Evolutionary conservation across 2,888 invertebrate genomes (phyloP).

Genomic region (Hemaris fuciformis): DNA sequence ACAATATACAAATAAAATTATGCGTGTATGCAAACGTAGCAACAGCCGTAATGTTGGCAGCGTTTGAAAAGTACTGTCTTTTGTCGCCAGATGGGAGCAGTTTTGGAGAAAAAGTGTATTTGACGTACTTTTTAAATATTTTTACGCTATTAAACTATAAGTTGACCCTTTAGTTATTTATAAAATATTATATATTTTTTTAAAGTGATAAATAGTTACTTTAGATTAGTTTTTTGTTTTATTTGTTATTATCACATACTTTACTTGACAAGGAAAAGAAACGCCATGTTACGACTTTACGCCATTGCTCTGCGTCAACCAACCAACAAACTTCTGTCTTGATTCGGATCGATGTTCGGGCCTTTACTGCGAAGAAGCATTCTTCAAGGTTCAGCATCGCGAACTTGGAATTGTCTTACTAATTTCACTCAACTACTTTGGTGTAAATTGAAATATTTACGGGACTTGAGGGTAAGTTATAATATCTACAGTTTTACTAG

Average conservation of each 20-base stretch:
- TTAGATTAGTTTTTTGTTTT: background rate
- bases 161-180: background rate
- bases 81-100: background rate
- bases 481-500: slow-evolving; percentile 39
- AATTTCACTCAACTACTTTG: slow-evolving; percentile 83
- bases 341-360: slow-evolving; percentile 86
- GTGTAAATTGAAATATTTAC: slow-evolving; percentile 82
- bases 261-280: slow-evolving; percentile 29
- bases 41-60: background rate
- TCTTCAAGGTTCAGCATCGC: slow-evolving; percentile 85
- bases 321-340: slow-evolving; percentile 57
- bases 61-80: background rate
- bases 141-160: background rate
- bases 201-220: background rate
- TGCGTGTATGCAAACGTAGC: background rate
- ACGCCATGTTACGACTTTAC: slow-evolving; percentile 38
- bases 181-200: background rate
- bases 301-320: slow-evolving; percentile 59
- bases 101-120: background rate
- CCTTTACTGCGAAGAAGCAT: slow-evolving; percentile 84
- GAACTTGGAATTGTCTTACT: slow-evolving; percentile 86
- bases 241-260: background rate
- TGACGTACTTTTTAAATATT: slow-evolving; percentile 7
- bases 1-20: background rate
- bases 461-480: slow-evolving; percentile 76